A percentile compares a stretch with the other conserved stretches of the same genome.
Evolutionary conservation across 2,797 vertebrate genomes (phyloP).

Genomic region (Pelochelys cantorii): DNA sequence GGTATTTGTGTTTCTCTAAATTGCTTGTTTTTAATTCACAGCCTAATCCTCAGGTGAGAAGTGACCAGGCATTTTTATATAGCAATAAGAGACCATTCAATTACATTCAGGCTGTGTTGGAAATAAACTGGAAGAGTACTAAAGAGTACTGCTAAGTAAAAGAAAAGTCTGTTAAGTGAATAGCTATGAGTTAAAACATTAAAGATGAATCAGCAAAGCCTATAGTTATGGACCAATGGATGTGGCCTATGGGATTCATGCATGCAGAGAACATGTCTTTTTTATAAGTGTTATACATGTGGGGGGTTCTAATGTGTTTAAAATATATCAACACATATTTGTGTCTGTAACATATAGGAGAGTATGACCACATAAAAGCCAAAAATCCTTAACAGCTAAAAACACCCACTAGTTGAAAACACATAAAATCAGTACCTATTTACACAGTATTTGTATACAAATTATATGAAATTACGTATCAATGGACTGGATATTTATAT

Average conservation of each 20-base stretch:
- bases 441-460: background rate
- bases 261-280: background rate
- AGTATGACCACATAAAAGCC: background rate
- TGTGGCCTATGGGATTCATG: fast-evolving
- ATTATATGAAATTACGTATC: background rate
- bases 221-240: background rate
- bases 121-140: conserved; percentile 45
- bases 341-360: background rate
- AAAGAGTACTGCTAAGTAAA: conserved; percentile 50
- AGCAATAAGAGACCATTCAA: conserved; percentile 49
- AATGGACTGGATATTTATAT: background rate
- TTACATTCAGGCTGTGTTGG: conserved; percentile 45
- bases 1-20: conserved; percentile 56
- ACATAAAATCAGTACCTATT: conserved; percentile 24
- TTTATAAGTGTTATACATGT: fast-evolving
- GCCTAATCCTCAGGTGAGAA: conserved; percentile 61
- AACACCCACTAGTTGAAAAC: conserved; percentile 44
- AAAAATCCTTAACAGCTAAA: conserved; percentile 23
- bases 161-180: conserved; percentile 35
- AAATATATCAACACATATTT: background rate
- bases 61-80: conserved; percentile 55
- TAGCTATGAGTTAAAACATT: conserved; percentile 11
- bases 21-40: conserved; percentile 68
- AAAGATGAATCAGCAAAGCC: background rate
- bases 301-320: background rate